Evolutionary conservation across 2,797 vertebrate genomes (phyloP), one percentile per base, ranked within the genome.

Genomic region (Rhinatrema bivittatum): DNA sequence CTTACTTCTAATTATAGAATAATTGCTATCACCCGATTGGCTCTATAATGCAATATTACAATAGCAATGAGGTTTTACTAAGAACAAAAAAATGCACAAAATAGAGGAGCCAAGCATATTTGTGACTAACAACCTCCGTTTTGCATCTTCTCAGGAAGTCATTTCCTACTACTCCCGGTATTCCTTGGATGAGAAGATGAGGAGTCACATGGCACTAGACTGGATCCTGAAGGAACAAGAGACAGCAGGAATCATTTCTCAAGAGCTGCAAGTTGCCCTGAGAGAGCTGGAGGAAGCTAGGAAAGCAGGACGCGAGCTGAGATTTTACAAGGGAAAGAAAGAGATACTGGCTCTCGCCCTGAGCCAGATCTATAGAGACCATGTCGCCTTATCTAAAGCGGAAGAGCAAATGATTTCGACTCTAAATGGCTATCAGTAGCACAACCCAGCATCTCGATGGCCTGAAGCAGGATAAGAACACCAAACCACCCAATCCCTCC

Each of bases 241-340:
- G 32, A 76, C 72, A 3, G 82, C 88, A 0, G 91, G 91, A 20
- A 68, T 79, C 28, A 76, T 93, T 11, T 83, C 81, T 16, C 77
- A 78, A 52, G 90, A 96, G 72, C 81, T 93, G 11, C 85, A 87
- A 45, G 60, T 70, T 53, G 87, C 82, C 1, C 76, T 91, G 53
- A 80, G 72, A 58, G 87, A 94, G 62, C 39, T 96, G 39, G 87
- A 84, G 17, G 70, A 87, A 57, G 83, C 90, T 13, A 77, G 87
- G 7, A 81, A 81, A 46, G 79, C 76, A 5, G 91, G 91, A 29
- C 62, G 79, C 18, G 91, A 96, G 56, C 76, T 94, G 4, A 85
- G 91, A 36, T 94, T 92, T 72, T 87, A 89, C 64, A 96, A 94
- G 58, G 93, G 94, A 61, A 94, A 92, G 62, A 92, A 83, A 29